Evolutionary conservation across 2,888 invertebrate genomes (phyloP).

Genomic region (Mesorhabditis belari): DNA sequence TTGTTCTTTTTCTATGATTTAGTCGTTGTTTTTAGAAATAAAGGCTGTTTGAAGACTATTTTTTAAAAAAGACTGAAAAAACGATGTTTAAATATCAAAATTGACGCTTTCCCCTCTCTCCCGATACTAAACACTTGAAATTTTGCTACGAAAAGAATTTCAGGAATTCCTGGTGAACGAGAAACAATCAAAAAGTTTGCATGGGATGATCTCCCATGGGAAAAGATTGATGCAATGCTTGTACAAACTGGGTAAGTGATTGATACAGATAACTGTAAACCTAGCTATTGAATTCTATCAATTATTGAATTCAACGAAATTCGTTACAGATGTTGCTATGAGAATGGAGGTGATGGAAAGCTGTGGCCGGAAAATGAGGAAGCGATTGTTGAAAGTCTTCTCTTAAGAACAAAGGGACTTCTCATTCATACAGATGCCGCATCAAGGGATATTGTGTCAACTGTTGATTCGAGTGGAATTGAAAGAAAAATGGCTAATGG

Average conservation of each 20-base stretch:
- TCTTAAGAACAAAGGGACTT: constrained; percentile 11
- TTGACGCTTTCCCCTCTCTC: too few relatives aligned
- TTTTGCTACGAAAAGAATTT: background rate
- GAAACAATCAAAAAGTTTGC: constrained; percentile 17
- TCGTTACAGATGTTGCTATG: constrained; percentile 43
- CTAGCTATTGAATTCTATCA: background rate
- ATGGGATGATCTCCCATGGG: constrained; percentile 18
- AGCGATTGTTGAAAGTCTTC: constrained; percentile 25
- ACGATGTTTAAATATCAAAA: background rate
- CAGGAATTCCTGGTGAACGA: constrained; percentile 19
- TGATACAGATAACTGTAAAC: background rate
- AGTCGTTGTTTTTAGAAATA: background rate
- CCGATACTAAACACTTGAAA: too few relatives aligned
- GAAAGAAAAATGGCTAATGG: background rate
- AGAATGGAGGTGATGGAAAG: constrained; percentile 38
- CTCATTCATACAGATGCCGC: constrained; percentile 14
- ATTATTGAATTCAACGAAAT: background rate
- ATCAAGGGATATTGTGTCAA: background rate
- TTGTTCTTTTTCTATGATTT: background rate
- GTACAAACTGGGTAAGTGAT: constrained; percentile 23
- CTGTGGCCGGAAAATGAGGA: constrained; percentile 39
- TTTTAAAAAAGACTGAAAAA: background rate
- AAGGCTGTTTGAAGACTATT: background rate
- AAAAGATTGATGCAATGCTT: constrained; percentile 37
- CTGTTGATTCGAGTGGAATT: background rate